phyloP scores from a whole-genome alignment of 2,113 vertebrate genomes.

The Epinephelus cyanopodus region DNA sequence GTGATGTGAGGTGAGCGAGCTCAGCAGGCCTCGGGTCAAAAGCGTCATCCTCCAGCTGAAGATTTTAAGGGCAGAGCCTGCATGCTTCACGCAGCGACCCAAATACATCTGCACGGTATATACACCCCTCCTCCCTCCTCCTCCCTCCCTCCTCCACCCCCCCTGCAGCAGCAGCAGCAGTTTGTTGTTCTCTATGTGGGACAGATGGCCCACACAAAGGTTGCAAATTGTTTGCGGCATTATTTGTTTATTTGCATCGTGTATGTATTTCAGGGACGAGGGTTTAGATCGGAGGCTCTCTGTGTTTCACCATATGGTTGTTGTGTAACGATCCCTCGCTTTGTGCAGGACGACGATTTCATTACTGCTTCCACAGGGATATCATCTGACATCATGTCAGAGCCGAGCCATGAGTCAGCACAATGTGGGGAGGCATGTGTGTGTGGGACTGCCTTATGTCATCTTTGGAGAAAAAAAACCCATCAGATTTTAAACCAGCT shows the following conservation, averaged over 20 bases:
- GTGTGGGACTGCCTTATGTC: conserved; percentile 1
- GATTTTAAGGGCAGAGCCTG: conserved; percentile 16
- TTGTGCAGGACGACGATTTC: no score
- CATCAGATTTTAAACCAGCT: no score
- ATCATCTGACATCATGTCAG: background rate
- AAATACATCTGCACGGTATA: background rate
- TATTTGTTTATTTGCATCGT: conserved; percentile 10
- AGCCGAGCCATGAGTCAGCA: background rate
- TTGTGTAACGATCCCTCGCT: background rate
- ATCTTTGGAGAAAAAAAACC: no score
- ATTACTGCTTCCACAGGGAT: background rate
- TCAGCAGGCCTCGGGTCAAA: background rate
- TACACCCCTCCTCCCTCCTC: background rate
- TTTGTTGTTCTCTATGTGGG: background rate
- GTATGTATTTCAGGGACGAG: no score
- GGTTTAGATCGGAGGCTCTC: background rate
- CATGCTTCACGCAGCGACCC: conserved; percentile 5
- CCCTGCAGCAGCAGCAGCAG: background rate
- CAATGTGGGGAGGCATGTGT: background rate
- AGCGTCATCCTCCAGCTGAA: background rate
- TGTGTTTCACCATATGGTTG: background rate
- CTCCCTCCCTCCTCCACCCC: no score
- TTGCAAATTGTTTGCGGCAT: conserved; percentile 19
- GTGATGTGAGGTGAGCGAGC: background rate
- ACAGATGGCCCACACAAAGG: conserved; percentile 45